Percentiles rank a stretch among this genome's conserved stretches.
phyloP scores from a whole-genome alignment of 2,113 vertebrate species.

The Malurus alboscapulatus region DNA sequence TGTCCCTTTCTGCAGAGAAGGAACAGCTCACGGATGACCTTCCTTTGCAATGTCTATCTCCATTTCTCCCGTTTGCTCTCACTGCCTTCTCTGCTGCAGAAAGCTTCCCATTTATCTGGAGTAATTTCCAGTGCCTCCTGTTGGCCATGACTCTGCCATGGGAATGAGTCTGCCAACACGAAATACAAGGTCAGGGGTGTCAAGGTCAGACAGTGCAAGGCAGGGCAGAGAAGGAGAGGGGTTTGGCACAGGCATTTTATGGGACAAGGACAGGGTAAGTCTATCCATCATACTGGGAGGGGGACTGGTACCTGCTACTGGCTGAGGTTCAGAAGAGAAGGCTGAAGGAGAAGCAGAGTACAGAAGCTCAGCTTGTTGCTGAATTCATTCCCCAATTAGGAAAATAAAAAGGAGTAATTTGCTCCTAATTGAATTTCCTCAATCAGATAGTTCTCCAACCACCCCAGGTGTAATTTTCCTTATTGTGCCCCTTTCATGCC shows the following conservation, averaged over 20 bases:
- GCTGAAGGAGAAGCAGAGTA: not conserved
- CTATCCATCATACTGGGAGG: not conserved
- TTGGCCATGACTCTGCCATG: not conserved
- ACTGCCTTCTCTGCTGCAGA: not conserved
- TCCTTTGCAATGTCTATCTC: not conserved
- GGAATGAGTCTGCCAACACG: not conserved
- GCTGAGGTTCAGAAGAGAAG: not conserved
- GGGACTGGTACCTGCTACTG: not conserved
- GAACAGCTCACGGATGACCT: not conserved
- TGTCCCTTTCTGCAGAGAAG: not conserved
- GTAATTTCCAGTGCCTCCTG: not conserved
- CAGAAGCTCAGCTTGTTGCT: not conserved
- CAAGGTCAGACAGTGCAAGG: not conserved
- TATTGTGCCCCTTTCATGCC: not conserved
- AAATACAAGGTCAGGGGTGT: not conserved
- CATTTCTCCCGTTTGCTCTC: not conserved
- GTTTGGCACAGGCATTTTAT: not conserved
- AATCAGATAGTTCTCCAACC: not conserved
- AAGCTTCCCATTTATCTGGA: not conserved
- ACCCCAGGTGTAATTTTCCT: not conserved
- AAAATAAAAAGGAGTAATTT: not conserved
- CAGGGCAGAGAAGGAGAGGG: not conserved
- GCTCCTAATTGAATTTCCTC: not conserved
- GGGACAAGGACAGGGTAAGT: not conserved
- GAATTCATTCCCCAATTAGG: not conserved